Evolutionary conservation across 2,888 invertebrate genomes (phyloP), one percentile per base, ranked within the genome.

Genomic region (Drosophila leonis): DNA sequence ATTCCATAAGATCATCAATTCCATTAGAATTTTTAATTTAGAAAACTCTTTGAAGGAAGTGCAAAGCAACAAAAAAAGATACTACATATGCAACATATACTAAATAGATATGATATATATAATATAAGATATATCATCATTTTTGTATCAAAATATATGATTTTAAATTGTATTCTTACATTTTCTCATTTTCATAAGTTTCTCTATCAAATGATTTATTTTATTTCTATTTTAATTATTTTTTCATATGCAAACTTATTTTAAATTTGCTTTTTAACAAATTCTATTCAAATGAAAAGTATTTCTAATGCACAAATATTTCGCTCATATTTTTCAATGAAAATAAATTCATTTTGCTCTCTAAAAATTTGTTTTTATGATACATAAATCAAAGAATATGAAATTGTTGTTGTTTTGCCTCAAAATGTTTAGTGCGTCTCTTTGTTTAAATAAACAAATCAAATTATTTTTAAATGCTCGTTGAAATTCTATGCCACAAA

Each of bases 361-460:
- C 48, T 10, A 8, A 10, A 48, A 52, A 49, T 18, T 12, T 18
- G 2, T 10, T 6, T 29, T 48, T 29, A n/a, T n/a, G 48, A 10
- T n/a, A 2, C 12, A 49, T 31, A 18, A 49, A 49, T 49, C 49
- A 33, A 33, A 49, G 15, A 3, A 9, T 37, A 9, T 35, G n/a
- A 24, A 29, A 41, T 20, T 55, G 13, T 18, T 41, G 55, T 15
- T 55, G 55, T n/a, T n/a, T 15, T n/a, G 54, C 15, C 4, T n/a
- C 27, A 37, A 35, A n/a, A n/a, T 15, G 24, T 39, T 33, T 10
- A 39, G 37, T 37, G 37, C 20, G 13, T 29, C 51, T 24, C 54
- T 54, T 54, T 54, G 54, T 42, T 27, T n/a, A 10, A 41, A 15
- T 10, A 56, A 56, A 33, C 37, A 66, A 46, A 33, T 66, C 44